A percentile compares a stretch with the other conserved stretches of the same genome.
Conservation (phyloP, 2,113 vertebrate genomes). For the Pseudorectes ferrugineus region DNA sequence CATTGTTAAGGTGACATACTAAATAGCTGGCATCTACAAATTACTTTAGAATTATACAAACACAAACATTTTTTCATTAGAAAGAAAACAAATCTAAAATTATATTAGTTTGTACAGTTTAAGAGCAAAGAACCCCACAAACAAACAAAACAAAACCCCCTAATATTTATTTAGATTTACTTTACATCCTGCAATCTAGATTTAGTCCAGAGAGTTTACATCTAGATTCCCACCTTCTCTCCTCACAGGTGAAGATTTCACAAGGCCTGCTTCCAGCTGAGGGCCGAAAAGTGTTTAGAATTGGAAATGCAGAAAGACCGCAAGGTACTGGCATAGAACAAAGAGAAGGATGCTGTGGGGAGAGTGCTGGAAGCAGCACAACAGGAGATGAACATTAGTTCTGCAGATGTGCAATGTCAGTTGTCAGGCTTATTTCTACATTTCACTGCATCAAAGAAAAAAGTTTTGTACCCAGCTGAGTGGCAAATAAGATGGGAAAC, state of each 20-base stretch:
- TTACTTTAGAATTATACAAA: background rate
- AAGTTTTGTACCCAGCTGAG: background rate
- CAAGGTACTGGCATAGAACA: background rate
- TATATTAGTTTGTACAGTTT: background rate
- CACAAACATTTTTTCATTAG: background rate
- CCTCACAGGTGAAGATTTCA: background rate
- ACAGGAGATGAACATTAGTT: background rate
- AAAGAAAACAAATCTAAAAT: background rate
- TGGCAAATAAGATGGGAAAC: background rate
- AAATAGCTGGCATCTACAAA: background rate
- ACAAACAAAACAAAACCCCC: fast-evolving
- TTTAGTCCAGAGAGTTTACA: background rate
- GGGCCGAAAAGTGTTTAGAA: background rate
- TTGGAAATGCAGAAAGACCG: background rate
- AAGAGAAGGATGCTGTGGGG: background rate
- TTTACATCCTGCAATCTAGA: background rate
- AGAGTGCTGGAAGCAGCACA: background rate
- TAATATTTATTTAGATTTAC: background rate
- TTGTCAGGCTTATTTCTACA: background rate
- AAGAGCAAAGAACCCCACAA: background rate
- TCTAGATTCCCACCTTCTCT: background rate
- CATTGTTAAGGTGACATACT: background rate
- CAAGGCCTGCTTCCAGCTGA: background rate
- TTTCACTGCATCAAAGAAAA: background rate
- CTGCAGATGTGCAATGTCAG: background rate